These are phyloP conservation scores for Vidua chalybeata DNA, from an alignment of 2,113 vertebrate genomes.

Conservation along the genomic window DNA sequence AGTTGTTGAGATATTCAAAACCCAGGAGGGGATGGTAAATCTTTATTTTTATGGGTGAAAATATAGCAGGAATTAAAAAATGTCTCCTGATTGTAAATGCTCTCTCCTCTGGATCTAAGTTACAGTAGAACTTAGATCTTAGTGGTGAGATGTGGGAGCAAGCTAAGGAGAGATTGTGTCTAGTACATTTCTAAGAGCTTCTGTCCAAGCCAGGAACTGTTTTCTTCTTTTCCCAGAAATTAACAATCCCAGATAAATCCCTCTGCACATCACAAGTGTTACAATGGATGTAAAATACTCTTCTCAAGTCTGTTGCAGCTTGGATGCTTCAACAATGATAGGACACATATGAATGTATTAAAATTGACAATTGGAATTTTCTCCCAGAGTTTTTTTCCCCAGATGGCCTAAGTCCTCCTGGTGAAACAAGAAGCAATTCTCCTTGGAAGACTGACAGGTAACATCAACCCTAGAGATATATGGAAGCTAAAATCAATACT, in stretches of 20 bases:
- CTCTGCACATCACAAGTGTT: not conserved
- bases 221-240: not conserved
- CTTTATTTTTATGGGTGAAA: not conserved
- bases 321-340: not conserved
- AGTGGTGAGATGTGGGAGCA: not conserved
- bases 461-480: not conserved
- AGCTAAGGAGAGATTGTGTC: not conserved
- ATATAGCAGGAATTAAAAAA: not conserved
- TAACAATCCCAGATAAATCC: not conserved
- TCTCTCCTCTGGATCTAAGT: not conserved
- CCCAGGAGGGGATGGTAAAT: not conserved
- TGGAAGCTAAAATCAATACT: not conserved
- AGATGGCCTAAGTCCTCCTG: not conserved
- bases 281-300: not conserved
- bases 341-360: not conserved
- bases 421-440: not conserved
- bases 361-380: not conserved
- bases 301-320: not conserved
- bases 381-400: not conserved
- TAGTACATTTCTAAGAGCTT: not conserved
- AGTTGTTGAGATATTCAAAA: constrained; percentile 43
- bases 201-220: not conserved
- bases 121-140: not conserved
- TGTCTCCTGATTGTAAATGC: not conserved
- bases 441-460: not conserved